Evolutionary conservation across 1,140 invertebrate species (phyloP), one percentile per base, ranked within the genome.

Genomic region (Drosophila fuyamai): DNA sequence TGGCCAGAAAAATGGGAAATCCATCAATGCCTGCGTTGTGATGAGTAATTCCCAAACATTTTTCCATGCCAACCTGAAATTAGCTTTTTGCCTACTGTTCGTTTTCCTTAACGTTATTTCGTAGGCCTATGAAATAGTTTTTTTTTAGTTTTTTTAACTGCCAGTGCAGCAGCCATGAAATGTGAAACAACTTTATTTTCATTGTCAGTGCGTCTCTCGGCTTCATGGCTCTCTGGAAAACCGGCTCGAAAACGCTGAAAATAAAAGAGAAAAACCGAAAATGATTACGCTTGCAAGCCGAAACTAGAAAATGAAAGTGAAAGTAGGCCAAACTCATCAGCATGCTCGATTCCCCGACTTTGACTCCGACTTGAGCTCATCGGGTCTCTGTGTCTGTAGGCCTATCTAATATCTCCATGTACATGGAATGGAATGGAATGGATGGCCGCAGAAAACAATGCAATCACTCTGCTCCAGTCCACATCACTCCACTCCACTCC

Each of bases 321-420:
- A 86, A 86, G 82, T 88, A 82, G 82, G 82, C 83, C 83, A 86
- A 86, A 88, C 82, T 88, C 83, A 86, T 86, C 83, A 85, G 75
- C 75, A 76, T 86, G 60, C 75, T 61, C 57, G 60, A 68, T 54
- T 76, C 73, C 73, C 73, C 73, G 73, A 66, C 71, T 76, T 51
- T 76, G 73, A 44, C 67, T 71, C 36, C 53, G 54, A 60, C 18
- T 32, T 50, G 46, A 68, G 56, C 72, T 75, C 71, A 75, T 65
- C 70, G 66, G 29, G 56, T 76, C 54, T 60, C 32, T 38, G 60
- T 67, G 54, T 67, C 38, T 57, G 57, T 78, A 78, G 74, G 75
- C 75, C 74, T 77, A 75, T 59, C 75, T 76, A 63, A 51, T 51
- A 72, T 38, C 53, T 40, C 70, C 40, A 27, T 72, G 47, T 72